Base-by-base conservation (phyloP, 2,888 invertebrate species). In the Lithosia quadra region DNA sequence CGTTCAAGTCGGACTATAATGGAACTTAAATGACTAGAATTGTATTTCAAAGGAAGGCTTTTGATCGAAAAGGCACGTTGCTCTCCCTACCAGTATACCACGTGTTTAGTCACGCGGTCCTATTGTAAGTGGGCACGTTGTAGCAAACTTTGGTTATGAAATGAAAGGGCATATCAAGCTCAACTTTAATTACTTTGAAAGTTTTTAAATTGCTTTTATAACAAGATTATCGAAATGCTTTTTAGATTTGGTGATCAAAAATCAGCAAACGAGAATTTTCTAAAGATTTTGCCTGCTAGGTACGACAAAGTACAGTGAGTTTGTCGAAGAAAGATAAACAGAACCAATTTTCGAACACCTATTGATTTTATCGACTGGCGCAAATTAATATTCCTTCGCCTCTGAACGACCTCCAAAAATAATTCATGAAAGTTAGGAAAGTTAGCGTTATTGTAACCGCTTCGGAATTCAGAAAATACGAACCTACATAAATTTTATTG, bases 91-190 rank as follows among this genome's bases (percentile, higher is more conserved):
- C n/a, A 43, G 28, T 8, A 21, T 66, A 79, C 73, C 87, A 86
- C 90, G 88, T 88, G 87, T 70, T 73, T 34, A 39, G 62, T 83
- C 86, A 87, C 87, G 86, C 85, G 83, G 77, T 7, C 33, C 69
- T 64, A 71, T 63, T 67, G 69, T 57, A 68, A 65, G 67, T 55
- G 63, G 60, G 68, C 77, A 81, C 74, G 76, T 83, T 78, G 67
- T 11, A 68, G 58, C 61, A 69, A 72, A 69, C 61, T 34, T 59
- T 68, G 34, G 60, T 58, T 21, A 63, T 9, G 36, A 43, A 68
- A 73, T 33, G 34, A 4, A 15, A 62, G 18, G 24, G 28, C 21
- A n/a, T 21, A 15, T 39, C 9, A 49, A n/a, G 43, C 43, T 18
- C n/a, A 49, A 49, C n/a, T 49, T 49, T 49, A 49, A 49, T 49